These are phyloP conservation scores for Caenorhabditis remanei DNA, from an alignment of 1,140 invertebrate genomes.

Conservation along the genomic window DNA sequence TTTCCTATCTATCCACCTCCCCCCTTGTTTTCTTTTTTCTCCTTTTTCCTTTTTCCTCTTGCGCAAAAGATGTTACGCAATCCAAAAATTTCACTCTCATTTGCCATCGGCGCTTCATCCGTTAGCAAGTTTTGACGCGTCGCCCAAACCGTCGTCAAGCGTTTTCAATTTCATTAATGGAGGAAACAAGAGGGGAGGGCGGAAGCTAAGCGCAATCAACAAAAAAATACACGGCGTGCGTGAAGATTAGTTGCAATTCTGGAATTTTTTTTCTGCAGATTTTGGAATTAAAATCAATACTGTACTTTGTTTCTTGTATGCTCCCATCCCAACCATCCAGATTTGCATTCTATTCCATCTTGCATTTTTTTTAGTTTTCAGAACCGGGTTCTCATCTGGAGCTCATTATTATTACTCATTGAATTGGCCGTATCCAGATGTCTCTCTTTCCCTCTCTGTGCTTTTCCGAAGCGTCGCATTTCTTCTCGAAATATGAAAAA, in stretches of 20 bases:
- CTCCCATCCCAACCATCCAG: too few species aligned
- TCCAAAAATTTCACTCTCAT: slow-evolving; percentile 50
- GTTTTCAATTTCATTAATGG: slow-evolving; percentile 51
- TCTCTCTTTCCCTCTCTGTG: background rate
- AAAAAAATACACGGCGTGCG: slow-evolving; percentile 34
- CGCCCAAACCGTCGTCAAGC: slow-evolving; percentile 40
- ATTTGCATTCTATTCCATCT: background rate
- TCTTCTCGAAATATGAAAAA: slow-evolving; percentile 56
- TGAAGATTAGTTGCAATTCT: background rate
- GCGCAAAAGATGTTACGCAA: slow-evolving; percentile 55
- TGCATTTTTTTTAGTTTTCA: background rate
- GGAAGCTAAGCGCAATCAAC: background rate
- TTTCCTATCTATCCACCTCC: background rate
- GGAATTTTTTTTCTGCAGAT: background rate
- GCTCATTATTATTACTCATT: slow-evolving; percentile 57
- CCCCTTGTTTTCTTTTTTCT: slow-evolving; percentile 12
- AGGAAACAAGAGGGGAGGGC: background rate
- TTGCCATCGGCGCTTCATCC: slow-evolving; percentile 49
- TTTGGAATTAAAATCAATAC: background rate
- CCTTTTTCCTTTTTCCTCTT: slow-evolving; percentile 44
- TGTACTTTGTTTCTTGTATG: too few species aligned
- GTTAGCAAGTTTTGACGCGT: slow-evolving; percentile 53
- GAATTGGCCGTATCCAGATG: slow-evolving; percentile 56
- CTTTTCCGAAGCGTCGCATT: background rate
- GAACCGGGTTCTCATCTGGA: slow-evolving; percentile 33